These are phyloP conservation scores for Listrodromus nycthemerus DNA, from an alignment of 2,888 invertebrate genomes.

Conservation along the genomic window DNA sequence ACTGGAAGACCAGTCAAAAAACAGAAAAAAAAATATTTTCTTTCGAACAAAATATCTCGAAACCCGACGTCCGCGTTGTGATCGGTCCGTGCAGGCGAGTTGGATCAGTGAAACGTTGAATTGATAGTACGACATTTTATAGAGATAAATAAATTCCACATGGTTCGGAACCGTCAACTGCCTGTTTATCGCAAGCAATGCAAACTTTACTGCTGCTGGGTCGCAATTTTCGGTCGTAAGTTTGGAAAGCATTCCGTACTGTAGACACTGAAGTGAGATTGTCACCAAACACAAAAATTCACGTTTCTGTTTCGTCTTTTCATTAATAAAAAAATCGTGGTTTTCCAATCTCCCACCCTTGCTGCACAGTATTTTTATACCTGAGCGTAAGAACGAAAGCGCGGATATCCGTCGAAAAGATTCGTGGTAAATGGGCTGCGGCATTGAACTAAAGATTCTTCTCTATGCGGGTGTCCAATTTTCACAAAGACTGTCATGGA, in stretches of 20 bases:
- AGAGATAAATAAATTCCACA: not conserved
- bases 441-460: not conserved
- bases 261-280: slow-evolving; percentile 9
- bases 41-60: not conserved
- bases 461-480: slow-evolving; percentile 2
- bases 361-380: not conserved
- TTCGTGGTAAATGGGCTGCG: not conserved
- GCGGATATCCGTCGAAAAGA: not conserved
- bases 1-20: slow-evolving; percentile 6
- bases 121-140: slow-evolving; percentile 1
- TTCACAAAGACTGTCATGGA: not conserved
- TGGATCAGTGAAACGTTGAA: not conserved
- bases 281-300: slow-evolving; percentile 1
- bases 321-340: slow-evolving; percentile 1
- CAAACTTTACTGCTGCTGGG: slow-evolving; percentile 37
- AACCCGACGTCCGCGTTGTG: not conserved
- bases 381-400: not conserved
- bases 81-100: not conserved
- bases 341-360: slow-evolving; percentile 11
- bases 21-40: not conserved
- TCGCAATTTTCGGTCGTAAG: slow-evolving; percentile 27
- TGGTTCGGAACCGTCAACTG: slow-evolving; percentile 1
- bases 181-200: slow-evolving; percentile 41
- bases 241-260: slow-evolving; percentile 37
- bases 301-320: not conserved